Conservation (phyloP, 2,797 vertebrate genomes). For the Oreochromis mossambicus region DNA sequence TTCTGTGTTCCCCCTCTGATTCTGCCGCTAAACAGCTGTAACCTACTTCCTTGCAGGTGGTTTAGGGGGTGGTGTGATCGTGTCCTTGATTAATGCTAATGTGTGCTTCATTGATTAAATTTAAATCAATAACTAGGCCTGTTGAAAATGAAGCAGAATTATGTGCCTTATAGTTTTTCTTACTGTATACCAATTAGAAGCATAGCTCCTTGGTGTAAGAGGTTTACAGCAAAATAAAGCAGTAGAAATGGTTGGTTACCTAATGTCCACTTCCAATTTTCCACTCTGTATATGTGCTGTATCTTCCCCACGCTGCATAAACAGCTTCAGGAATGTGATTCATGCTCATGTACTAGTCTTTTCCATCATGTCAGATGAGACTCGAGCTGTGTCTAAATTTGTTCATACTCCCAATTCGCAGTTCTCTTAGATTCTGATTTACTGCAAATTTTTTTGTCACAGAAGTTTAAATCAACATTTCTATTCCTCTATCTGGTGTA, state of each 20-base stretch:
- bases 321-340: conserved; percentile 13
- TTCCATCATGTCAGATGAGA: conserved; percentile 21
- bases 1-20: conserved; percentile 24
- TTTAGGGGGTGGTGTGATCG: not conserved
- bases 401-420: conserved; percentile 1
- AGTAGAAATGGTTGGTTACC: not conserved
- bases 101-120: conserved; percentile 34
- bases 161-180: not conserved
- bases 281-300: not conserved
- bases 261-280: conserved; percentile 14
- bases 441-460: not conserved
- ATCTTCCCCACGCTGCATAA: conserved; percentile 7
- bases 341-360: conserved; percentile 1
- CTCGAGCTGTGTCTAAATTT: conserved; percentile 3
- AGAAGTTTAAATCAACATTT: not conserved
- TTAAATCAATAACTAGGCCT: conserved; percentile 41
- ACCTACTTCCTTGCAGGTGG: conserved; percentile 1
- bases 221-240: not conserved
- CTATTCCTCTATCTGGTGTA: not conserved
- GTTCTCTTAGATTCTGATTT: not conserved
- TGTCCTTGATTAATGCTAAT: conserved; percentile 52
- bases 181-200: not conserved
- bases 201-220: not conserved
- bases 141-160: conserved; percentile 11
- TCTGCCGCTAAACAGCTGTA: conserved; percentile 32